Base-by-base conservation (phyloP, 2,113 vertebrate species). In the Tenebrosternarchus preto region DNA sequence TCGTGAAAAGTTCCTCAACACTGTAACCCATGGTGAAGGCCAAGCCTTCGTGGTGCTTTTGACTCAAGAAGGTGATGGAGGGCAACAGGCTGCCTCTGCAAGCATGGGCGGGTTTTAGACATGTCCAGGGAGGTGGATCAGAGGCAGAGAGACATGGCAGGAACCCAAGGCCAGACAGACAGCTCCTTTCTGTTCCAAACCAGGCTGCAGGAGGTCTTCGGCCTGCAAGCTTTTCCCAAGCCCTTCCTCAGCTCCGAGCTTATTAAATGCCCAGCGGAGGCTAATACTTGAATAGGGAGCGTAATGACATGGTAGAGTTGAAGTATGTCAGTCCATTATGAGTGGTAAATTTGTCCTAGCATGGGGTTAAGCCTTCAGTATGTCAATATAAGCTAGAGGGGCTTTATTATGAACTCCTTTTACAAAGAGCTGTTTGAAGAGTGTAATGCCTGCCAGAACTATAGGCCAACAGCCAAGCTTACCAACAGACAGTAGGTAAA, bases 261-360 rank as follows among this genome's bases (percentile, higher is more conserved):
- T 78, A 85, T 81, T 83, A 85, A 81, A 81, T 9, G 46, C 61
- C 53, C 81, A 78, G 76, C 39, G 43, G 64, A 76, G 61, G 71
- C 59, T 53, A 24, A 55, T 78, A 59, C 72, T 36, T 27, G 61
- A 73, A 8, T 3, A 16, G 24, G 60, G 9, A 33, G n/a, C 64
- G 76, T 33, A 72, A 67, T 64, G 80, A 39, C 31, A 66, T 24
- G 36, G 70, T 24, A 66, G 31, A 53, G 29, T 22, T 68, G 69
- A 76, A 64, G n/a, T 22, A 27, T 43, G 20, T 24, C 24, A 25
- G 69, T 19, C 70, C 68, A 64, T 83, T 80, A 63, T 80, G 60
- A 56, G 25, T 24, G 25, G 25, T 76, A 71, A 75, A 57, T 80
- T 71, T 75, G 61, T 39, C 69, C 50, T 73, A 11, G 73, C 31